Percentiles rank a stretch among this genome's conserved stretches.
Evolutionary conservation across 1,140 invertebrate species (phyloP).

Genomic region (Sitophilus oryzae): DNA sequence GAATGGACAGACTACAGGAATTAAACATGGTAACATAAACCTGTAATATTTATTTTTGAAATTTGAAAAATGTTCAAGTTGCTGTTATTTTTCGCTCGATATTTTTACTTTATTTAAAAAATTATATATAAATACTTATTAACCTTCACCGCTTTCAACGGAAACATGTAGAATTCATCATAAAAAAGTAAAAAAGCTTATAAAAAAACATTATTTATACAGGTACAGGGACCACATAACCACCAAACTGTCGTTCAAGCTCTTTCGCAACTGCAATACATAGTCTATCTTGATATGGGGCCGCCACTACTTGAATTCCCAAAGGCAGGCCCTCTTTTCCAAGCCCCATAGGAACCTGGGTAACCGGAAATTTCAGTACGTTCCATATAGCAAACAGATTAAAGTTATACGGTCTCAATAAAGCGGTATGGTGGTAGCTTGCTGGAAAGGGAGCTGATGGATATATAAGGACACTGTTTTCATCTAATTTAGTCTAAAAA

Average conservation of each 20-base stretch:
- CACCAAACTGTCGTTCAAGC: conserved; percentile 75
- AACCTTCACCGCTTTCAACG: no score
- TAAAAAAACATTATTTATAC: conserved; percentile 35
- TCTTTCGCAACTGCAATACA: conserved; percentile 78
- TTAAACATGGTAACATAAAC: no score
- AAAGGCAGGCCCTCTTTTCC: conserved; percentile 67
- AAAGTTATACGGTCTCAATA: conserved; percentile 81
- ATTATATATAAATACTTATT: no score
- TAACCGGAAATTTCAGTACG: conserved; percentile 74
- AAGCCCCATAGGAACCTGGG: conserved; percentile 75
- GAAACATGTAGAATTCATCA: no score
- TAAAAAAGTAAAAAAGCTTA: no score
- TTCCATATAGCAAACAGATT: conserved; percentile 87
- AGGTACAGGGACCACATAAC: conserved; percentile 68
- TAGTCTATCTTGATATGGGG: conserved; percentile 70
- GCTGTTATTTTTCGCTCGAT: no score
- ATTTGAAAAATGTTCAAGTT: no score
- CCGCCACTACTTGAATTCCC: conserved; percentile 76
- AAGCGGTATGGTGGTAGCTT: conserved; percentile 75
- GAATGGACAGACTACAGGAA: no score
- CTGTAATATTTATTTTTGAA: no score
- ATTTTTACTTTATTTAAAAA: no score
- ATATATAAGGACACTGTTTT: conserved; percentile 79
- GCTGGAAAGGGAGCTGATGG: conserved; percentile 78
- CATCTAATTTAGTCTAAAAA: conserved; percentile 60